Conservation (phyloP, 2,888 invertebrate species). For the Drosophila subquinaria region DNA sequence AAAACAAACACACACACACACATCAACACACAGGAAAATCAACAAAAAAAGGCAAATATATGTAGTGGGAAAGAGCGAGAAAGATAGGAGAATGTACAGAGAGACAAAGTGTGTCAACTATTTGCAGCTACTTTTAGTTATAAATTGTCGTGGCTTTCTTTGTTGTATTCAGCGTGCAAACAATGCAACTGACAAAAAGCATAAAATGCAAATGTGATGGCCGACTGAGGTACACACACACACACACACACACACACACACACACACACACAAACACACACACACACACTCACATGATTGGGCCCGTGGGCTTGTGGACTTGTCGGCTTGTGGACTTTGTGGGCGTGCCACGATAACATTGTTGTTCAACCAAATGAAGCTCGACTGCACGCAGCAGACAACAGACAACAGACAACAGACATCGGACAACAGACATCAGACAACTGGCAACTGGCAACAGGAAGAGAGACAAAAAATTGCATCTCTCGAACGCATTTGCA, state of each 20-base stretch:
- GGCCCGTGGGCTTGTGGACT: background rate
- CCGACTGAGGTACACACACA: constrained; percentile 7
- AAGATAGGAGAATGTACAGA: background rate
- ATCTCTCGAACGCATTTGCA: background rate
- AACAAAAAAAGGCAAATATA: background rate
- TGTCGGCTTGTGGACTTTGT: constrained; percentile 4
- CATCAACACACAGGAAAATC: constrained; percentile 6
- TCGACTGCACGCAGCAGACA: constrained; percentile 1
- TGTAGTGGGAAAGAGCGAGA: background rate
- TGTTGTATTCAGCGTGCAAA: constrained; percentile 52
- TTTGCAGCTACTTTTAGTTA: constrained; percentile 44
- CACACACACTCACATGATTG: constrained; percentile 9
- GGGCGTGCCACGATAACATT: constrained; percentile 50
- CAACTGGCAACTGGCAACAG: background rate
- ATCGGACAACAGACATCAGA: background rate
- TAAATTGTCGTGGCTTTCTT: constrained; percentile 60
- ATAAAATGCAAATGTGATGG: constrained; percentile 46
- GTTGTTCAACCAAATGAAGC: constrained; percentile 31
- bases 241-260: background rate
- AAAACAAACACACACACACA: constrained; percentile 11
- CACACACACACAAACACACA: background rate
- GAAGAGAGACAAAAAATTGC: constrained; percentile 1
- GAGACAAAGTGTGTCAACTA: constrained; percentile 45
- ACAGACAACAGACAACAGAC: background rate
- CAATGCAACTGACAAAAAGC: constrained; percentile 55